Evolutionary conservation across 2,888 invertebrate genomes (phyloP), one percentile per base, ranked within the genome.

Genomic region (Cephus pulcher): DNA sequence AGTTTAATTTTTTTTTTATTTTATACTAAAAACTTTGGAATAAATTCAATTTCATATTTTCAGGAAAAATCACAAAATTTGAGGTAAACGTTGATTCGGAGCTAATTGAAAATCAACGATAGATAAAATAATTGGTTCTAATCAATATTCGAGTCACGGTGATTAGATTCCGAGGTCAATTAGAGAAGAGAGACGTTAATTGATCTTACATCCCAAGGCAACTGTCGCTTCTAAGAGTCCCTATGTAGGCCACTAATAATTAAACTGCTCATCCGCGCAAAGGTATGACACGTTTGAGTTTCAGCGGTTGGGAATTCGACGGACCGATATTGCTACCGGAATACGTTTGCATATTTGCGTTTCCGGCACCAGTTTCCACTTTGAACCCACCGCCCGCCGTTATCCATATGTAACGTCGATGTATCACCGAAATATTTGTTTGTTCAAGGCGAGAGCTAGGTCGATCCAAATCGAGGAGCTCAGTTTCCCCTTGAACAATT

Each of bases 371-470:
- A 71, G 33, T 34, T 34, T 71, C 71, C 34, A 33, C 71, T 34
- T 71, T 71, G 33, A 33, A 12, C 71, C 34, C 12, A 34, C 12
- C 12, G 12, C 33, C 12, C 32, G 12, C 23, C 12, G 32, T 23
- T 6, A 34, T 32, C 34, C 32, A 71, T 34, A 33, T 34, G 74
- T 35, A 74, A 74, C 37, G 56, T 34, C 32, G 73, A 77, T 68
- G 76, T 37, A 73, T 37, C 37, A 73, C 40, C 34, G 30, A 73
- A 32, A n/a, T 73, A 76, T 76, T 76, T 73, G 76, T 71, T 71
- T 71, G 32, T 30, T 34, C 71, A 23, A 23, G 6, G 32, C 12
- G 71, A 71, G 71, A 32, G 32, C 71, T 15, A 1, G 11, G 11
- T 32, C 32, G 9, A 32, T 71, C 12, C 71, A 71, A 2, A 56